Evolutionary conservation across 2,888 invertebrate species (phyloP), one percentile per base, ranked within the genome.

Genomic region (Mellilla xanthometata): DNA sequence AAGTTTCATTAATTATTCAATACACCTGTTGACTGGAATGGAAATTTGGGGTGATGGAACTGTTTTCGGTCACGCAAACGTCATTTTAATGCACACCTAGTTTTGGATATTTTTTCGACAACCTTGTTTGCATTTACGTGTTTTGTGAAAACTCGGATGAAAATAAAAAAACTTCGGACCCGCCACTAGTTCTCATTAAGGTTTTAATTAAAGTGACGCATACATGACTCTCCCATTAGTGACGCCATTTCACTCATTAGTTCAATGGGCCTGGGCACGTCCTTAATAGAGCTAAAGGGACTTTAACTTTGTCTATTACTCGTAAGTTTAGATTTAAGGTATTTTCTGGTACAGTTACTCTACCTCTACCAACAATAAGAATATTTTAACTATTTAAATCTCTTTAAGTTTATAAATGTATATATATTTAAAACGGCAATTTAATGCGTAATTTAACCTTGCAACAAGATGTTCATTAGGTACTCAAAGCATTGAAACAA

Each of bases 1-100:
- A 22, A 9, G 51, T 57, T 64, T 66, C 62, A 70, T 81, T 79
- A 77, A 76, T 76, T 77, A 81, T 81, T 76, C 74, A 81, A 67
- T 68, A 60, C 81, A 84, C 85, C 82, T 85, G 85, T 85, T 84
- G 84, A 64, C 58, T 63, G 42, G 59, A 24, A 24, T 24, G 24
- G 24, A 62, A 53, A 54, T 59, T 49, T 52, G 62, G 54, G 55
- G 66, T 65, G 62, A 60, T 30, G 42, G 31, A 65, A 77, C 64
- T 65, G 64, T 54, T 51, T 57, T 46, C 55, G 52, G 72, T 67
- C 85, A 84, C 81, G 83, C 81, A 39, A 77, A 49, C 49, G 46
- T 58, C 42, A 33, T 52, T 49, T 41, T 19, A 23, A 33, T 49
- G 38, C 47, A 61, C 71, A 66, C 69, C 73, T 43, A 71, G 44